Evolutionary conservation across 2,888 invertebrate species (phyloP), one percentile per base, ranked within the genome.

Genomic region (Dasypogon diadema): DNA sequence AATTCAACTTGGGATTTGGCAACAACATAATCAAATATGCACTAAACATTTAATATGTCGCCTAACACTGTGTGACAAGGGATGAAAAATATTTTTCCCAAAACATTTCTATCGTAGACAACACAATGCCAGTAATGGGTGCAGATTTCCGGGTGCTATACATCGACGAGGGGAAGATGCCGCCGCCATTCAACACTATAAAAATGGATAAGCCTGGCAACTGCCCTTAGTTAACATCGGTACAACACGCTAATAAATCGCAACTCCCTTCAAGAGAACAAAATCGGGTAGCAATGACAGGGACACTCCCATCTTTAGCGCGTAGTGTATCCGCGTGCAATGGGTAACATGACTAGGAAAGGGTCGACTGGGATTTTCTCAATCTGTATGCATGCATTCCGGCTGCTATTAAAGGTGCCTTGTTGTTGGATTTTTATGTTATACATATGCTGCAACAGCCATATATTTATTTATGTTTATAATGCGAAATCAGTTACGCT

Each of bases 401-500:
- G 12, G 42, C n/a, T 3, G 42, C 42, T 42, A 12, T 42, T 12
- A 12, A 42, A 42, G 12, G n/a, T 42, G 12, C 21, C 30, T 54
- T 68, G 34, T 70, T 70, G 70, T 70, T 70, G 70, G 14, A 30
- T 54, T 51, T 54, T 34, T 54, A 10, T 30, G 6, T 51, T 30
- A 18, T 70, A 70, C 70, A 70, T 70, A 70, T 70, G 70, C 54
- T 51, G 76, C 60, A 12, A 48, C 46, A 56, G 68, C 16, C 75
- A 77, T 58, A 46, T 85, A 84, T 84, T 85, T 85, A 84, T 85
- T 85, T 84, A 82, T 85, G 84, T 85, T 84, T 85, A 85, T 84
- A 84, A 85, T 85, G 85, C 85, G 84, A 84, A 84, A 84, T 84
- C 84, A 85, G 84, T 83, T 83, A 84, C 84, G 84, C 84, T 85